Evolutionary conservation across 2,888 invertebrate species (phyloP), one percentile per base, ranked within the genome.

Genomic region (Chymomyza amoena): DNA sequence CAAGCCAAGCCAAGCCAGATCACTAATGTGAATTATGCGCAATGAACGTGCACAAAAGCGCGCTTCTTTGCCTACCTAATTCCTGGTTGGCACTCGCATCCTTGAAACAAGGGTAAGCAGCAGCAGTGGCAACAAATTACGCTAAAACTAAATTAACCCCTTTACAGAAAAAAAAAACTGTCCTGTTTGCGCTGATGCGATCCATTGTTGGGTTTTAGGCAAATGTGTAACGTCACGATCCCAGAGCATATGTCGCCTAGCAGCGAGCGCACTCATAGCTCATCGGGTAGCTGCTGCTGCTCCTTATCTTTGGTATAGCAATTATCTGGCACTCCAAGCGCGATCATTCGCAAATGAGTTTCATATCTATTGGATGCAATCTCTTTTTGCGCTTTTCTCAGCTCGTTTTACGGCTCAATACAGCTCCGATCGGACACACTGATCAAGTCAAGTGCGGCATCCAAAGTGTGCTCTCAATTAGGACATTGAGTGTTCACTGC

Each of bases 111-210:
- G 56, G 71, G 72, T 66, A 64, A 59, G 60, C 13, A 13, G 39
- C 39, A 68, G 77, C 79, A 84, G 78, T 78, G 78, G 79, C 84
- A 77, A 82, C 84, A 82, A 82, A 82, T 83, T 85, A 75, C 78
- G 80, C 71, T 74, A 76, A 72, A 75, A 76, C 68, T 70, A 77
- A 77, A 75, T 84, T 85, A 82, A 84, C 85, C 85, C 85, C 51
- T 56, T 51, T 16, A n/a, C 15, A n/a, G 5, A 9, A 6, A 6
- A n/a, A 15, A 16, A 16, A 7, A 54, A 54, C 2, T 54, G 57
- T 65, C 65, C 16, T 13, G 45, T 13, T 18, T 9, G 18, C 18
- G 59, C n/a, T 18, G 20, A 50, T 50, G 32, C 32, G 65, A 59
- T 28, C 60, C 36, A 25, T 9, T 69, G 56, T 39, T 50, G 60